These are phyloP conservation scores for Albula goreensis DNA, from an alignment of 2,113 vertebrate genomes.

Conservation along the genomic window DNA sequence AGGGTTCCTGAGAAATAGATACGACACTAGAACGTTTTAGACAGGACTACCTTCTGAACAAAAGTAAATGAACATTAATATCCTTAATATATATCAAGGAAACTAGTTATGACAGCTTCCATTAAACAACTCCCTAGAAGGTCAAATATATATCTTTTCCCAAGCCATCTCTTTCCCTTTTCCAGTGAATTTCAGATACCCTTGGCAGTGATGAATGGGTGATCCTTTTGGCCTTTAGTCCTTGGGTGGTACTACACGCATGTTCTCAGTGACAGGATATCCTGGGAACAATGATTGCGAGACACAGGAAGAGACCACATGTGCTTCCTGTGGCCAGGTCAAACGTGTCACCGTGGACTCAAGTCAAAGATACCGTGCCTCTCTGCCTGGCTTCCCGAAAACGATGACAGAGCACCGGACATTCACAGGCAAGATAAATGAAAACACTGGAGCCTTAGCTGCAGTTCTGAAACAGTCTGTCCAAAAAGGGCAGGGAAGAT, in stretches of 20 bases:
- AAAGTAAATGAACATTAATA: not conserved
- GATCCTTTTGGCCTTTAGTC: not conserved
- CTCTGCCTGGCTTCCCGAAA: not conserved
- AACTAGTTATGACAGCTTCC: not conserved
- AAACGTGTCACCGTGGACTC: not conserved
- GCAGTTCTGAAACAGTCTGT: not conserved
- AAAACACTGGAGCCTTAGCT: not conserved
- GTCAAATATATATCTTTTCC: constrained; percentile 4
- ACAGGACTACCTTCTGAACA: not conserved
- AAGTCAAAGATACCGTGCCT: not conserved
- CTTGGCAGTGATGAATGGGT: not conserved
- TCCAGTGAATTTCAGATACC: not conserved
- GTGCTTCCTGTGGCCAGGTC: not conserved
- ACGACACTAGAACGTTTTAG: not conserved
- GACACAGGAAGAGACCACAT: not conserved
- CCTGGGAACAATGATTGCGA: not conserved
- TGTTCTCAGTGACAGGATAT: constrained; percentile 18
- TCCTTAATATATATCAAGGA: not conserved
- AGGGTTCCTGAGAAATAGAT: not conserved
- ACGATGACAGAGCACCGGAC: not conserved
- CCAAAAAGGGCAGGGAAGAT: constrained; percentile 1
- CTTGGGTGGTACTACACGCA: not conserved
- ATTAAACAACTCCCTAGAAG: constrained; percentile 6
- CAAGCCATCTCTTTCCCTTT: not conserved
- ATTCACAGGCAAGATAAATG: no score